Evolutionary conservation across 2,888 invertebrate species (phyloP), one percentile per base, ranked within the genome.

Genomic region (Xylota segnis): DNA sequence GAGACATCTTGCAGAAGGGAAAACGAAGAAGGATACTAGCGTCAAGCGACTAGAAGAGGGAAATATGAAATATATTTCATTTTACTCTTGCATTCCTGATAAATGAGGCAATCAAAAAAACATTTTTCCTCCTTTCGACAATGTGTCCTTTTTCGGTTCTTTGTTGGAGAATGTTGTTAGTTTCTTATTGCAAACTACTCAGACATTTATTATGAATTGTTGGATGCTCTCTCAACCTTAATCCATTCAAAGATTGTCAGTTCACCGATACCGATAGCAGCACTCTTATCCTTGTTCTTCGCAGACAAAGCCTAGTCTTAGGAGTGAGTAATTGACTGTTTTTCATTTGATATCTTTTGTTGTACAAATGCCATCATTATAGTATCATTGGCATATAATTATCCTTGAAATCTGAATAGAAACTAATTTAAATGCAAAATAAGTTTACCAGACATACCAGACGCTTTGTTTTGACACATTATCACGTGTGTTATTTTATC

Each of bases 391-490:
- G 29, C 54, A 54, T 14, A 32, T 54, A 14, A 54, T 54, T 32
- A 16, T 32, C 54, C 54, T 32, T 56, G 14, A 43, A 43, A 40
- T 40, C 40, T 40, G 12, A 12, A 56, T 2, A 10, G 29, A 23
- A 61, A 59, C 16, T 43, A 50, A 61, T 72, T 72, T 61, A 72
- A 72, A 72, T 72, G 72, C 72, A 37, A 72, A 61, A 40, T 61
- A 61, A 52, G 23, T 23, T 47, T 23, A 47, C 58, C 58, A 58
- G 58, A 16, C 47, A 37, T 4, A 18, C 3, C 0, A 23, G 14
- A 16, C 2, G 12, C n/a, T 6, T 23, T 3, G 0, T 0, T n/a
- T 40, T 59, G 12, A 23, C 18, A 34, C 32, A 63, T 16, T 47
- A 52, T 5, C 40, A 40, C 40, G n/a, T n/a, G 16, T 45, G 14